Percentiles rank a stretch among this genome's conserved stretches.
phyloP scores from a whole-genome alignment of 2,113 vertebrate species.

The Tringa solitaria region DNA sequence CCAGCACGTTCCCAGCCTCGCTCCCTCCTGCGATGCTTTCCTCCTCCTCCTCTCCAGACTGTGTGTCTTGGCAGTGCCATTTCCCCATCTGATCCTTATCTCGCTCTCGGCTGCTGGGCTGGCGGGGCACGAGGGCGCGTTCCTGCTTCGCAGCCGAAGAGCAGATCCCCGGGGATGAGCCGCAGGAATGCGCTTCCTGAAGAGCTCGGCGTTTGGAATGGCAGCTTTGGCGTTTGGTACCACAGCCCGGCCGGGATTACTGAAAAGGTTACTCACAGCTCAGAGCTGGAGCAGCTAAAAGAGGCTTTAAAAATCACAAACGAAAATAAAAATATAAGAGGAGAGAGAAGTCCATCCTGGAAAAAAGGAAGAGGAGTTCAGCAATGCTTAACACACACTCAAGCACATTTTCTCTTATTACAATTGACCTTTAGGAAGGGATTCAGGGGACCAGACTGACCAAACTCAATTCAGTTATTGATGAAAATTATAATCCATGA shows the following conservation, averaged over 20 bases:
- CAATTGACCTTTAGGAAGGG: neutral
- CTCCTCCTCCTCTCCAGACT: neutral
- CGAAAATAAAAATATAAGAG: neutral
- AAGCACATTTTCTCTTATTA: neutral
- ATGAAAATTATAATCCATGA: neutral
- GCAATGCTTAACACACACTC: neutral
- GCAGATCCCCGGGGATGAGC: neutral
- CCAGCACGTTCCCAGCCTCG: neutral
- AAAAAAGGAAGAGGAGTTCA: neutral
- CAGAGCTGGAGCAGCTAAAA: neutral
- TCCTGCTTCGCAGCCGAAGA: neutral
- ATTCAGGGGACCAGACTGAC: neutral
- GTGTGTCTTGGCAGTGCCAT: neutral
- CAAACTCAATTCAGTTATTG: neutral
- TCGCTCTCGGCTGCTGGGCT: neutral
- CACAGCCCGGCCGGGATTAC: neutral
- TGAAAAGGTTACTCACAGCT: neutral
- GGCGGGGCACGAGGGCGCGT: rapidly evolving
- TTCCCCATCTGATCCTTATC: neutral
- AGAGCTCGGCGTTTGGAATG: rapidly evolving
- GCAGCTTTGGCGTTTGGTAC: neutral
- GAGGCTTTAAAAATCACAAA: neutral
- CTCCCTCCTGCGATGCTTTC: neutral
- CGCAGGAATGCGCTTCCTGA: neutral
- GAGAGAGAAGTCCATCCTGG: neutral